These are phyloP conservation scores for Bombylius discolor DNA, from an alignment of 2,888 invertebrate species.

Conservation along the genomic window DNA sequence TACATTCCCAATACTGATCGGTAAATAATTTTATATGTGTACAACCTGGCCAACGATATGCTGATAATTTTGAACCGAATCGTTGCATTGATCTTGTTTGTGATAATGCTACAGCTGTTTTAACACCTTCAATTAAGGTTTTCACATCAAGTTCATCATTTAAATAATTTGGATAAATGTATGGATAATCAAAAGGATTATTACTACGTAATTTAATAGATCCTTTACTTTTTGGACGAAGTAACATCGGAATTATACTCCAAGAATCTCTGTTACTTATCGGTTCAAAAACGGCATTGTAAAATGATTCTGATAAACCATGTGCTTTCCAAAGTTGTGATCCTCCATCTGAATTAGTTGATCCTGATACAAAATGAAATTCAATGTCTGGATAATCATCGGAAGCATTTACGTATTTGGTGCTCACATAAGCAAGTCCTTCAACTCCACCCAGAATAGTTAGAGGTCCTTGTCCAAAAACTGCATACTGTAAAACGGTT, in stretches of 20 bases:
- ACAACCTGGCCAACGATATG: slow-evolving; percentile 66
- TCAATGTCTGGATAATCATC: slow-evolving; percentile 83
- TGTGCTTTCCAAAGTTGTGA: slow-evolving; percentile 67
- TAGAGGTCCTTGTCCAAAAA: slow-evolving; percentile 69
- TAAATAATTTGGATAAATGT: slow-evolving; percentile 87
- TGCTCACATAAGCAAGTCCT: slow-evolving; percentile 78
- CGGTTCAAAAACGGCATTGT: slow-evolving; percentile 57
- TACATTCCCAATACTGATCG: slow-evolving; percentile 76
- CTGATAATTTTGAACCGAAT: slow-evolving; percentile 58
- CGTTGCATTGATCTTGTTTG: slow-evolving; percentile 62
- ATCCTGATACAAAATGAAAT: slow-evolving; percentile 77
- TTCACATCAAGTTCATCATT: slow-evolving; percentile 65
- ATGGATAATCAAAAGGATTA: slow-evolving; percentile 77
- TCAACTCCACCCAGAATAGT: slow-evolving; percentile 84
- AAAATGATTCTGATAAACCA: slow-evolving; percentile 61
- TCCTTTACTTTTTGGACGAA: slow-evolving; percentile 77
- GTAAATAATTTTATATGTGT: slow-evolving; percentile 50
- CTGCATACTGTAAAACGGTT: slow-evolving; percentile 71
- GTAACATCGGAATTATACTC: slow-evolving; percentile 70
- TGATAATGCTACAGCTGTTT: slow-evolving; percentile 69
- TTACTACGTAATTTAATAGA: slow-evolving; percentile 64
- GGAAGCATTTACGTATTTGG: slow-evolving; percentile 65
- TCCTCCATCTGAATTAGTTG: slow-evolving; percentile 76
- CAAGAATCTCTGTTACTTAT: slow-evolving; percentile 67
- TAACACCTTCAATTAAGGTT: slow-evolving; percentile 71